phyloP scores from a whole-genome alignment of 2,113 vertebrate genomes.

The Pipra filicauda region DNA sequence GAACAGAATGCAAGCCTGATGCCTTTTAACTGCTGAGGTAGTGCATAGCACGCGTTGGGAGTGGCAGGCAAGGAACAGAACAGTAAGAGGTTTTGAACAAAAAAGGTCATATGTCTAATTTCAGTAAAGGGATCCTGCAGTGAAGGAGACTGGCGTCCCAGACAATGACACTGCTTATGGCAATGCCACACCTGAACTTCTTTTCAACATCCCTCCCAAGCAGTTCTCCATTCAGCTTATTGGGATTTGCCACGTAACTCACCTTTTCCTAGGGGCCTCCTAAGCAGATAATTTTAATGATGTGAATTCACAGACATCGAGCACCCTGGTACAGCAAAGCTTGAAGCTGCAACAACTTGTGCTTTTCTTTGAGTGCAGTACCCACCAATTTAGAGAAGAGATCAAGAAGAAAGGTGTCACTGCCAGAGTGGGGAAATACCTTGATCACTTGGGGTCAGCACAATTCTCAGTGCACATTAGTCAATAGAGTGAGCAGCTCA shows the following conservation, averaged over 20 bases:
- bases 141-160: not conserved
- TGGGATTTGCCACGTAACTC: not conserved
- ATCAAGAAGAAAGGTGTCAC: not conserved
- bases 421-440: not conserved
- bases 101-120: not conserved
- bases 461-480: not conserved
- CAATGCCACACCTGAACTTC: not conserved
- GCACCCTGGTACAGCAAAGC: not conserved
- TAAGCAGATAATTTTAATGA: not conserved
- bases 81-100: not conserved
- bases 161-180: not conserved
- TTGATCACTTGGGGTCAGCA: not conserved
- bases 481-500: not conserved
- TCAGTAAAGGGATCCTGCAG: not conserved
- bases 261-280: not conserved
- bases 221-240: not conserved
- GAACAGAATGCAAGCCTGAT: not conserved
- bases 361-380: not conserved
- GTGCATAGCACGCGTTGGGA: not conserved
- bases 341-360: not conserved
- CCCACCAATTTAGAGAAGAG: not conserved
- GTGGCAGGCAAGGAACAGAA: constrained; percentile 3
- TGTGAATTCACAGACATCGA: not conserved
- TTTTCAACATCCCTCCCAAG: not conserved
- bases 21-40: constrained; percentile 49